These are phyloP conservation scores for Hestina assimilis DNA, from an alignment of 1,140 invertebrate genomes.

Conservation along the genomic window DNA sequence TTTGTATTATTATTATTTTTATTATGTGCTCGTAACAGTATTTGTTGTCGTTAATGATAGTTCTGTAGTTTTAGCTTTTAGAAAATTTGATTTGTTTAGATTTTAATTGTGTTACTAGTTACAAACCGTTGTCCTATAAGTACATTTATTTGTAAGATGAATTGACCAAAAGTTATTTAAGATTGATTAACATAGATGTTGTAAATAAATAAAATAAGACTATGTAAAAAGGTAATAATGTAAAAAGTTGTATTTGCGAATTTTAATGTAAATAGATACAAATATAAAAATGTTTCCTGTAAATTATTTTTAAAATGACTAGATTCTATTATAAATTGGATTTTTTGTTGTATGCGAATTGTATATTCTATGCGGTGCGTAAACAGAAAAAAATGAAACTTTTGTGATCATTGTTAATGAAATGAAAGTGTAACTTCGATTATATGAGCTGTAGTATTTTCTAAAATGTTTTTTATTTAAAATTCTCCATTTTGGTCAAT, in stretches of 20 bases:
- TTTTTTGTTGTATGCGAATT: constrained; percentile 61
- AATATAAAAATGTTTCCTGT: constrained; percentile 56
- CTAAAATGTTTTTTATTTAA: constrained; percentile 51
- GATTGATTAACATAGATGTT: constrained; percentile 47
- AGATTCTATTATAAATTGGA: constrained; percentile 53
- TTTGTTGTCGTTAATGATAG: too few species aligned
- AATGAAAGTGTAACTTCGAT: constrained; percentile 76
- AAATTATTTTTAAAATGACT: constrained; percentile 67
- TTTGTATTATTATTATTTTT: too few species aligned
- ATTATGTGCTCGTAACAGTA: too few species aligned
- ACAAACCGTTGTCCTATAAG: constrained; percentile 15
- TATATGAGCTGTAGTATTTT: constrained; percentile 78
- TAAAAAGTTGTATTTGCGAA: constrained; percentile 68
- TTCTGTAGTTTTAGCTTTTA: neutral
- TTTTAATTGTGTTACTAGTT: constrained; percentile 5
- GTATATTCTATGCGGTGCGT: constrained; percentile 70
- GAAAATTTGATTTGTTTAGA: constrained; percentile 5
- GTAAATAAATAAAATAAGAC: constrained; percentile 57
- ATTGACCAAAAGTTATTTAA: constrained; percentile 75
- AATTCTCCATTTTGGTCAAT: neutral
- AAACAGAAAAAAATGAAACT: constrained; percentile 59
- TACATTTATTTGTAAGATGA: constrained; percentile 64
- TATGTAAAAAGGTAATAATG: constrained; percentile 59
- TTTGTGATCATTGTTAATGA: constrained; percentile 77
- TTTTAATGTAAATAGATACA: constrained; percentile 67